Percentiles rank a stretch among this genome's conserved stretches.
Conservation (phyloP, 2,113 vertebrate genomes). For the Psittacara wagleri region DNA sequence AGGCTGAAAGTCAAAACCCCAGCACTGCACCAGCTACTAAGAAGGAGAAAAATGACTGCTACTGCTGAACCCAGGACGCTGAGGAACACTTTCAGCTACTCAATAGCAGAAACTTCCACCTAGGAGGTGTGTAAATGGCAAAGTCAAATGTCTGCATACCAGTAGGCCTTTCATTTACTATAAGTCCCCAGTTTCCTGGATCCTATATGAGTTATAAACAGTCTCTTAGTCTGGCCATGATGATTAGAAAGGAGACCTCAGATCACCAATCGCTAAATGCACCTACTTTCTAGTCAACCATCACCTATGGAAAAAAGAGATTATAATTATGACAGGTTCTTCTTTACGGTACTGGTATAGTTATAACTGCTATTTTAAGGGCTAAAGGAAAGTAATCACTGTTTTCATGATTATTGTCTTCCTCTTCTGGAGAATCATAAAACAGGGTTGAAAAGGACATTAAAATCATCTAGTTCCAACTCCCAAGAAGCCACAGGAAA, state of each 20-base stretch:
- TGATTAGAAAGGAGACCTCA: background rate
- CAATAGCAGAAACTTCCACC: background rate
- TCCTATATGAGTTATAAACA: background rate
- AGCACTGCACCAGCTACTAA: no score
- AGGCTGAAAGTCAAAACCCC: no score
- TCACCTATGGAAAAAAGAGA: background rate
- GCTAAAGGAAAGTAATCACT: background rate
- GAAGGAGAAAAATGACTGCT: no score
- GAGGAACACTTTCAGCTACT: background rate
- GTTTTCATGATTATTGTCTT: background rate
- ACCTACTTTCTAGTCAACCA: background rate
- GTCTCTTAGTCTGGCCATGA: background rate
- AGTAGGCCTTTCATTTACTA: background rate
- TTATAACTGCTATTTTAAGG: background rate
- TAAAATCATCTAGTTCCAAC: background rate
- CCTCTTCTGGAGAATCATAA: background rate
- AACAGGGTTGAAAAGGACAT: background rate
- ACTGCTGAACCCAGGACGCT: no score
- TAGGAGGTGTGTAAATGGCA: background rate
- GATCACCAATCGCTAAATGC: background rate
- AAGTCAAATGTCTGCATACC: background rate
- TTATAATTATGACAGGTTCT: background rate
- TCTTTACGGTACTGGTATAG: background rate
- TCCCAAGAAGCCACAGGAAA: background rate
- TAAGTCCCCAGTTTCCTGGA: background rate